These are phyloP conservation scores for Clamator glandarius DNA, from an alignment of 2,797 vertebrate genomes.

Conservation along the genomic window DNA sequence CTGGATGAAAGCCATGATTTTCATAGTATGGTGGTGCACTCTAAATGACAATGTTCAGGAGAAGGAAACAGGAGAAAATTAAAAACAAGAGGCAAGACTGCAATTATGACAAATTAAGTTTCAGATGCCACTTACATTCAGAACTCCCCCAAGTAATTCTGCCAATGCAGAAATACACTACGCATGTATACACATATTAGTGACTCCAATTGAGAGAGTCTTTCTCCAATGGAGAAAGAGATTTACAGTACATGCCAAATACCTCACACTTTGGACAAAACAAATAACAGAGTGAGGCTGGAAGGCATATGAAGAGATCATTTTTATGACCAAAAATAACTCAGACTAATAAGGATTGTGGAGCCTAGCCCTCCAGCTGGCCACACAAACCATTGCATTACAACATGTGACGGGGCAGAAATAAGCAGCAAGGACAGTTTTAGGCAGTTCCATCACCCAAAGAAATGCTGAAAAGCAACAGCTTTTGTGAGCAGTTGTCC, in stretches of 20 bases:
- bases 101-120: not conserved
- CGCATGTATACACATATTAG: rapidly evolving
- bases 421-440: not conserved
- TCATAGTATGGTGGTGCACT: conserved; percentile 69
- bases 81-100: not conserved
- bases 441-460: not conserved
- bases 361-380: not conserved
- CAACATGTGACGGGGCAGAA: not conserved
- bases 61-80: not conserved
- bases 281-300: not conserved
- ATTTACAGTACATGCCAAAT: not conserved
- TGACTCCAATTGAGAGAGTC: not conserved
- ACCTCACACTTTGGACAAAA: rapidly evolving
- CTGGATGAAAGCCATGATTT: conserved; percentile 76
- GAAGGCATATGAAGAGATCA: not conserved
- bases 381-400: not conserved
- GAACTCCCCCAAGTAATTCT: not conserved
- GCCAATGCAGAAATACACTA: not conserved
- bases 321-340: not conserved
- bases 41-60: not conserved
- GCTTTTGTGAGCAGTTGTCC: not conserved
- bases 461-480: not conserved
- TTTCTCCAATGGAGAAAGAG: not conserved
- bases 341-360: not conserved
- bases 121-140: not conserved